Percentiles rank a stretch among this genome's conserved stretches.
Evolutionary conservation across 2,797 vertebrate species (phyloP).

Genomic region (Bradypodion pumilum): DNA sequence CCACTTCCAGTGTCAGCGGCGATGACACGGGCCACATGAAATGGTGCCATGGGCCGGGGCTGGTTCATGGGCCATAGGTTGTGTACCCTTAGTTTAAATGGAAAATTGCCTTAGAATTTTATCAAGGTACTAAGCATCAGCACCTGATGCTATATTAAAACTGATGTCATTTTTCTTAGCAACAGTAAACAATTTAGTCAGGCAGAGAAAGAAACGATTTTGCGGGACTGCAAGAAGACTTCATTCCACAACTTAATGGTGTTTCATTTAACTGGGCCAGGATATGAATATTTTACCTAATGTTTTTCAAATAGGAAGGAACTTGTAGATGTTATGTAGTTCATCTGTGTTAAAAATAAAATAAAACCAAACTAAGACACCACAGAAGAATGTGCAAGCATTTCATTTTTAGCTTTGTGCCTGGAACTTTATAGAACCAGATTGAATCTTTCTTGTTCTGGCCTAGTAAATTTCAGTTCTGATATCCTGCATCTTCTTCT

Average conservation of each 20-base stretch:
- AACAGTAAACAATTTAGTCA: neutral
- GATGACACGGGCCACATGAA: no score
- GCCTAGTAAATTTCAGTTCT: conserved; percentile 17
- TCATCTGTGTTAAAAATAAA: conserved; percentile 43
- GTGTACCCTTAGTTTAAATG: no score
- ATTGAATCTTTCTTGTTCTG: conserved; percentile 17
- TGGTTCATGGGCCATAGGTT: no score
- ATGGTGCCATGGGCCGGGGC: no score
- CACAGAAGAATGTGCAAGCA: conserved; percentile 47
- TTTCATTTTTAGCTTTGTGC: conserved; percentile 49
- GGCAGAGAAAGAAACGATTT: conserved; percentile 26
- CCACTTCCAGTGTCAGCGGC: no score
- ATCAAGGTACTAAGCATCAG: neutral
- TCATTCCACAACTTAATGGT: conserved; percentile 40
- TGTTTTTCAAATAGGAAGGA: conserved; percentile 62
- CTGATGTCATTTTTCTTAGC: conserved; percentile 9
- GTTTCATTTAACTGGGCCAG: conserved; percentile 46
- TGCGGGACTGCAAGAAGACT: conserved; percentile 31
- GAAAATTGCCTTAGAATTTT: neutral
- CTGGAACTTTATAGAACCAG: conserved; percentile 51
- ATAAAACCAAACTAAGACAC: neutral
- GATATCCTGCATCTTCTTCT: conserved; percentile 44
- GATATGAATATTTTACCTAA: conserved; percentile 60
- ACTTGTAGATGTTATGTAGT: conserved; percentile 22
- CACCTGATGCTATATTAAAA: conserved; percentile 12